phyloP scores from a whole-genome alignment of 1,140 invertebrate species.

The Acromyrmex charruanus region DNA sequence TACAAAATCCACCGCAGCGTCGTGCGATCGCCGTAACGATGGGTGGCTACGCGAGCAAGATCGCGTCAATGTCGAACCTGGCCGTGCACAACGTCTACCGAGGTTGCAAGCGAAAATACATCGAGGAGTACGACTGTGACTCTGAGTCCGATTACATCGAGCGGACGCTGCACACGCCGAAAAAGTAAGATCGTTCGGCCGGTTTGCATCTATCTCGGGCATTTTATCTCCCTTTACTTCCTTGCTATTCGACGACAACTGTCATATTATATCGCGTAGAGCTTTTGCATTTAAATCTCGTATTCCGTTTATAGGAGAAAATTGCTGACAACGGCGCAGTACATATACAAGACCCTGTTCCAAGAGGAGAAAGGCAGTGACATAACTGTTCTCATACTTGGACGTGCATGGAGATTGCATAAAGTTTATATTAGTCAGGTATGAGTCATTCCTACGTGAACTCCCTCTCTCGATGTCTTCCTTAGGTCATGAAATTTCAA shows the following conservation, averaged over 20 bases:
- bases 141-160: constrained; percentile 84
- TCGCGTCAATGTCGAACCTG: constrained; percentile 82
- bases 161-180: constrained; percentile 84
- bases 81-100: constrained; percentile 83
- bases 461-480: neutral
- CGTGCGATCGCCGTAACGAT: constrained; percentile 72
- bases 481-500: neutral
- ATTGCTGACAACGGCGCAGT: constrained; percentile 91
- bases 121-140: constrained; percentile 83
- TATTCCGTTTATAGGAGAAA: constrained; percentile 88
- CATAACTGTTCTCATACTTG: constrained; percentile 91
- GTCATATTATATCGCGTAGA: neutral
- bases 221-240: neutral
- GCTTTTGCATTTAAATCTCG: neutral
- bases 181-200: constrained; percentile 76
- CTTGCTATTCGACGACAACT: neutral
- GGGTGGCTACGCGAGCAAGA: constrained; percentile 83
- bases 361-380: constrained; percentile 93
- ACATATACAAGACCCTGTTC: constrained; percentile 93
- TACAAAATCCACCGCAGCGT: neutral
- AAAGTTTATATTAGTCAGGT: constrained; percentile 93
- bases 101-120: constrained; percentile 84
- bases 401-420: constrained; percentile 92
- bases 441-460: constrained; percentile 54
- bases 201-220: neutral